Percentiles rank a stretch among this genome's conserved stretches.
Conservation (phyloP, 2,888 invertebrate species). For the Chorisops tibialis region DNA sequence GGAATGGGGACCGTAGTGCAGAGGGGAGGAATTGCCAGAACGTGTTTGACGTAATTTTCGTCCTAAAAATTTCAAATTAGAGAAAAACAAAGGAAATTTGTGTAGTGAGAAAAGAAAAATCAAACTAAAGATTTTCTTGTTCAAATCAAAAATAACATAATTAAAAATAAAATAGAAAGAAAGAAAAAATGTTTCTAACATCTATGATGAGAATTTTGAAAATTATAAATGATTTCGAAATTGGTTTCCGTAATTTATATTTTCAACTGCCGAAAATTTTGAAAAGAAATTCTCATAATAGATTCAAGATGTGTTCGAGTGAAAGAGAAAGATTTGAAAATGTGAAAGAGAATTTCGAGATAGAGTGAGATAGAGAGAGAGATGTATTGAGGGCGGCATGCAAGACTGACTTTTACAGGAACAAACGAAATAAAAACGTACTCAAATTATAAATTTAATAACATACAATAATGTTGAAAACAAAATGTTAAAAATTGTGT, state of each 20-base stretch:
- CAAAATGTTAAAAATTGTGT: slow-evolving; percentile 21
- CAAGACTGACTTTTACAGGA: slow-evolving; percentile 27
- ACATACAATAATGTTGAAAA: not conserved
- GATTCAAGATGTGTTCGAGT: no score
- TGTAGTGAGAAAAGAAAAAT: slow-evolving; percentile 8
- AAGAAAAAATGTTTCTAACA: not conserved
- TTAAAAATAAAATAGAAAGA: slow-evolving; percentile 17
- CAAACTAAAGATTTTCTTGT: not conserved
- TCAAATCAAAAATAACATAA: not conserved
- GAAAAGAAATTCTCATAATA: no score
- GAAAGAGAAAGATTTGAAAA: slow-evolving; percentile 16
- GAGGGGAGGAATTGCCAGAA: slow-evolving; percentile 42
- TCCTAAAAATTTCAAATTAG: slow-evolving; percentile 38
- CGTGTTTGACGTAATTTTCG: slow-evolving; percentile 42
- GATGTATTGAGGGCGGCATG: slow-evolving; percentile 20
- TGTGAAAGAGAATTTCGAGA: slow-evolving; percentile 16
- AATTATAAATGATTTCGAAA: no score
- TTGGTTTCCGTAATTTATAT: no score
- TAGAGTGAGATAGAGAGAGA: slow-evolving; percentile 6
- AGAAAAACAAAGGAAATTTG: slow-evolving; percentile 11
- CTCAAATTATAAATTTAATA: not conserved
- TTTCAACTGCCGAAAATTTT: no score
- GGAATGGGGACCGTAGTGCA: slow-evolving; percentile 45
- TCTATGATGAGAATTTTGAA: not conserved
- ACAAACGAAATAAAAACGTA: slow-evolving; percentile 17